Evolutionary conservation across 1,140 invertebrate genomes (phyloP).

Genomic region (Scaptomyza pallida): DNA sequence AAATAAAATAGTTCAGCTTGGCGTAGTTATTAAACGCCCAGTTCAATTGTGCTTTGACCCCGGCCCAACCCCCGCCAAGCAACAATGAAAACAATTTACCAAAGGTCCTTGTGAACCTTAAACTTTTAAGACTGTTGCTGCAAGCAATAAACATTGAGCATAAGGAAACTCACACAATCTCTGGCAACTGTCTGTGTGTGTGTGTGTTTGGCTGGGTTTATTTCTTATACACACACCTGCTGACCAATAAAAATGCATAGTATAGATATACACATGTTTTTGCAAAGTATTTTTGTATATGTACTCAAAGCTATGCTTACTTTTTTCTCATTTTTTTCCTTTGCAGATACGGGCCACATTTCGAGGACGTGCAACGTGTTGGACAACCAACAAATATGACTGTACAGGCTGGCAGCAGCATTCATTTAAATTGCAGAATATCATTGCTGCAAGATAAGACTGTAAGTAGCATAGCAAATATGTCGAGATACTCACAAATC

Average conservation of each 20-base stretch:
- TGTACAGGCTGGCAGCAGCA: constrained; percentile 91
- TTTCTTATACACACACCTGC: constrained; percentile 15
- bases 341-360: constrained; percentile 88
- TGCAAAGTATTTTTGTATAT: background rate
- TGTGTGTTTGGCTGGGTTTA: constrained; percentile 3
- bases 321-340: too few species aligned
- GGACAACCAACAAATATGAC: constrained; percentile 90
- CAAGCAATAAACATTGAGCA: constrained; percentile 43
- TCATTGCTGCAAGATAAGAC: constrained; percentile 93
- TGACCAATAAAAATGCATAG: constrained; percentile 39
- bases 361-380: constrained; percentile 86
- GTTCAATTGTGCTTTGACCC: background rate
- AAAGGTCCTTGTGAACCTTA: constrained; percentile 9
- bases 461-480: constrained; percentile 86
- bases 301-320: constrained; percentile 14
- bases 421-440: constrained; percentile 92
- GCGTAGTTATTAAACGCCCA: background rate
- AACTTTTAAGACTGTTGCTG: constrained; percentile 29
- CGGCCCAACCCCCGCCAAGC: too few species aligned
- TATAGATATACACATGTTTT: constrained; percentile 9
- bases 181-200: background rate
- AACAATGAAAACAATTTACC: constrained; percentile 18
- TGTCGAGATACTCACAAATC: background rate
- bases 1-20: background rate
- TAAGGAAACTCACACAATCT: constrained; percentile 29